These are phyloP conservation scores for Chelonus formosanus DNA, from an alignment of 2,888 invertebrate genomes.

Conservation along the genomic window DNA sequence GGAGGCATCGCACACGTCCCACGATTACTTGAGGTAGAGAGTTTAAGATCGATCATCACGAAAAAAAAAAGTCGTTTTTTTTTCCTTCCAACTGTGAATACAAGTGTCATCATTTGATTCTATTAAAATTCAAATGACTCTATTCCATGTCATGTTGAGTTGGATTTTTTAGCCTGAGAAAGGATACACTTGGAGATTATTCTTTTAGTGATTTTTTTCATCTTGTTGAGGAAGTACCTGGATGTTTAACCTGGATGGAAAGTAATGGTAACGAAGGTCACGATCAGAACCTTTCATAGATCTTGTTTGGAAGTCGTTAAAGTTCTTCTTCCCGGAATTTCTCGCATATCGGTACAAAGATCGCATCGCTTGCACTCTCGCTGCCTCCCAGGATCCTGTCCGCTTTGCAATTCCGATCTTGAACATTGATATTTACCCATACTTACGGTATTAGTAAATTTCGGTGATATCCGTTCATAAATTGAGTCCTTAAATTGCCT, in stretches of 20 bases:
- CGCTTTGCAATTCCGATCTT: conserved; percentile 65
- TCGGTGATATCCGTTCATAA: conserved; percentile 38
- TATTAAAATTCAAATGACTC: conserved; percentile 26
- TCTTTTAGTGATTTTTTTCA: too few relatives aligned
- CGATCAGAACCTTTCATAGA: conserved; percentile 55
- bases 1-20: conserved; percentile 24
- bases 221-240: background rate
- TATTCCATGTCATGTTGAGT: conserved; percentile 10
- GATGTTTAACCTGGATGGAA: conserved; percentile 31
- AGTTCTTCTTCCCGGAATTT: conserved; percentile 63
- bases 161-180: too few relatives aligned
- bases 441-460: conserved; percentile 48
- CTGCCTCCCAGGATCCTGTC: conserved; percentile 55
- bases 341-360: conserved; percentile 58
- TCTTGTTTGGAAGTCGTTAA: conserved; percentile 64
- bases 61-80: conserved; percentile 20
- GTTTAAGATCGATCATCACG: conserved; percentile 26
- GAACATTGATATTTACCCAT: conserved; percentile 57
- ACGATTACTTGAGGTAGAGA: conserved; percentile 22
- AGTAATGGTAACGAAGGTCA: conserved; percentile 57
- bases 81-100: conserved; percentile 16
- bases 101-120: conserved; percentile 28
- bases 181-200: too few relatives aligned
- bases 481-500: too few relatives aligned
- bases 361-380: conserved; percentile 47